Conservation (phyloP, 2,113 vertebrate species). For the Gallinago paraguaiae region DNA sequence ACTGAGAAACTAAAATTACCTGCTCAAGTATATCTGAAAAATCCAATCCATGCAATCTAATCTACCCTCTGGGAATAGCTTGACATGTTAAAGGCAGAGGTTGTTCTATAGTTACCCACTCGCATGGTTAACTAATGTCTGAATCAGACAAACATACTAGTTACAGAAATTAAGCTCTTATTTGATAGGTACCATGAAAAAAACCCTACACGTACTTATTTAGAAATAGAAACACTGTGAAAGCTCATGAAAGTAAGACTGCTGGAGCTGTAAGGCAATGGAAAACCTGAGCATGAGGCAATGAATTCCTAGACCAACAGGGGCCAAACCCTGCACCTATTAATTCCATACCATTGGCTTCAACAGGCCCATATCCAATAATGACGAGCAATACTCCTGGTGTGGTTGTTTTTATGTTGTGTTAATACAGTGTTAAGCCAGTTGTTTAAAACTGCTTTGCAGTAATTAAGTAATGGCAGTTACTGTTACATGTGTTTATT, state of each 20-base stretch:
- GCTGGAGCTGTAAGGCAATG: conserved; percentile 11
- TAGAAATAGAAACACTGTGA: neutral
- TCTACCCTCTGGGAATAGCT: neutral
- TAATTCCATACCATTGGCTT: conserved; percentile 53
- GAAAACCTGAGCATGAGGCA: conserved; percentile 48
- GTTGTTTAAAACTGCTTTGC: conserved; percentile 68
- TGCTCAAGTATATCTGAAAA: neutral
- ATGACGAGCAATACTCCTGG: conserved; percentile 15
- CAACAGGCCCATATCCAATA: conserved; percentile 19
- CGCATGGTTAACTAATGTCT: neutral
- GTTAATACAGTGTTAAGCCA: conserved; percentile 67
- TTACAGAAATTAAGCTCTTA: neutral
- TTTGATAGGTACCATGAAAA: neutral
- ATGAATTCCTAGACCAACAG: conserved; percentile 24
- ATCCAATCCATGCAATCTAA: neutral
- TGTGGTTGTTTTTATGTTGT: conserved; percentile 53
- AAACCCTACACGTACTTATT: neutral
- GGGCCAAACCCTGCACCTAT: neutral
- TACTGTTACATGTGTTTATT: conserved; percentile 56
- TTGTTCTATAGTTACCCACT: neutral
- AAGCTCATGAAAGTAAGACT: conserved; percentile 2
- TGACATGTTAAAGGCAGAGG: neutral
- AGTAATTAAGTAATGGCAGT: conserved; percentile 61
- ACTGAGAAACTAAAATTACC: neutral
- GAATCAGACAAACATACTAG: neutral